Conservation (phyloP, 2,113 vertebrate genomes). For the Mormoops blainvillei region DNA sequence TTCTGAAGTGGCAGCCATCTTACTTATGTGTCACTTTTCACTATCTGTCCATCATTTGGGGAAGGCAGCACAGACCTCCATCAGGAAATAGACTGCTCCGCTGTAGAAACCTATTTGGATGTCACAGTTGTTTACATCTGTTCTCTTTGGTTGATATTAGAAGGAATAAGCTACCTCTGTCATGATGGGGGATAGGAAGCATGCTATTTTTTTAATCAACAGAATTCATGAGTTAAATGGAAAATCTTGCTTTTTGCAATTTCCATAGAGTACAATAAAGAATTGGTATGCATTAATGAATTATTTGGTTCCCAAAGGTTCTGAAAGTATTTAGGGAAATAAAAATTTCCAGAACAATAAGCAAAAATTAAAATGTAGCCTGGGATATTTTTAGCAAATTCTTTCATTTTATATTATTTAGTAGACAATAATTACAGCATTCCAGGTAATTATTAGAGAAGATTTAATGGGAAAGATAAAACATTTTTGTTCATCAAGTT, state of each 20-base stretch:
- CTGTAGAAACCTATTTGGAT: background rate
- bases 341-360: background rate
- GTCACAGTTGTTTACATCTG: background rate
- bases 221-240: background rate
- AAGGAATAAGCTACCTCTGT: background rate
- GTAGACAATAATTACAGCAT: conserved; percentile 38
- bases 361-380: background rate
- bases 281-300: background rate
- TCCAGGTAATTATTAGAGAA: conserved; percentile 44
- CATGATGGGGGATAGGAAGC: background rate
- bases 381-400: conserved; percentile 42
- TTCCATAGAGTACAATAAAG: conserved; percentile 1
- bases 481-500: conserved; percentile 40
- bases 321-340: background rate
- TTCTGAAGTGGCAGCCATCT: background rate
- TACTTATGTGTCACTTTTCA: background rate
- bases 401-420: background rate
- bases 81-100: background rate
- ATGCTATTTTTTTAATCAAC: background rate
- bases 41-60: background rate
- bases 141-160: background rate
- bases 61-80: background rate
- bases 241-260: conserved; percentile 24
- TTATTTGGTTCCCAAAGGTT: background rate
- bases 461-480: conserved; percentile 33